Base-by-base conservation (phyloP, 2,113 vertebrate genomes). In the Cygnus atratus region DNA sequence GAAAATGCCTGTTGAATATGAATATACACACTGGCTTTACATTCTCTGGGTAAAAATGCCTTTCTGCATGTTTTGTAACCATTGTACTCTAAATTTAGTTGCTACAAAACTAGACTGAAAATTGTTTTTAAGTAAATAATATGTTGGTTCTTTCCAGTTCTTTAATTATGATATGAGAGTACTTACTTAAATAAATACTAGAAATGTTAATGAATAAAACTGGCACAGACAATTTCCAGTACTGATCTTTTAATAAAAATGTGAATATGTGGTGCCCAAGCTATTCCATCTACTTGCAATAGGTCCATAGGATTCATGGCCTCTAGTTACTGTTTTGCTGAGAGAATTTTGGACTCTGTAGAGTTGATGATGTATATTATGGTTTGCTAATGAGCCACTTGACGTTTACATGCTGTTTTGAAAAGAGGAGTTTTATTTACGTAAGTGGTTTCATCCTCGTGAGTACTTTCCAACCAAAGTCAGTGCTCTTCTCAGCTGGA, bases 391-490 rank as follows among this genome's bases (percentile, higher is more conserved):
- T 96, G 70, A 90, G 46, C n/a, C 39, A 61, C 28, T 78, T 90
- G 39, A 75, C 2, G 13, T 68, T 93, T 71, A 74, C 39, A 37
- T 72, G 59, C 46, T 89, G 58, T 48, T 95, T 81, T 48, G 82
- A 80, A 52, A 50, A 93, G 66, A 74, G 48, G 46, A 73, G 22
- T 85, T 88, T 84, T 93, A 55, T 94, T 95, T 70, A 50, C 44
- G 0, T 73, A 54, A 84, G 48, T 55, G 55, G 31, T 78, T 50
- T 68, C 43, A 90, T 92, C 48, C 63, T 91, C 11, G 19, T 82
- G 77, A 46, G 6, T 84, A 35, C 43, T 63, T 93, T 66, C 61
- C 73, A 88, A 15, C 48, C 29, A 12, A 78, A 88, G 44, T 43
- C 78, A 31, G 19, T 82, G 26, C 9, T 86, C 37, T 77, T 84